A percentile compares a stretch with the other conserved stretches of the same genome.
phyloP scores from a whole-genome alignment of 2,797 vertebrate species.

The Alcedo atthis region DNA sequence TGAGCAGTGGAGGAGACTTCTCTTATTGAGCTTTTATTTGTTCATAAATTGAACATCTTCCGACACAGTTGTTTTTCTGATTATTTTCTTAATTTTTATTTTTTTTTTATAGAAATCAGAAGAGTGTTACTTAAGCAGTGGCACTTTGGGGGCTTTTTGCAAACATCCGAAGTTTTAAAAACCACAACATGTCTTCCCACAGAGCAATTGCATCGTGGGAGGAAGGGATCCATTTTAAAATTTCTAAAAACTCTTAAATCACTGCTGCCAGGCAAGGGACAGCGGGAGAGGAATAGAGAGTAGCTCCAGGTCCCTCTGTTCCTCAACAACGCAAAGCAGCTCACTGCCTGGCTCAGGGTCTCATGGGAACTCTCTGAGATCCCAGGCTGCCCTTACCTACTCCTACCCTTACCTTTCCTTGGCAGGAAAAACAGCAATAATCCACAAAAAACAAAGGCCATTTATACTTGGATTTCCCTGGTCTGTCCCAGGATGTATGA shows the following conservation, averaged over 20 bases:
- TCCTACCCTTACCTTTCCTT: neutral
- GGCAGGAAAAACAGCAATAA: neutral
- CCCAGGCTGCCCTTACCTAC: neutral
- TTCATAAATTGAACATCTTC: neutral
- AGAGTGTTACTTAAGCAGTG: neutral
- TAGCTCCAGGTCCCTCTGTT: neutral
- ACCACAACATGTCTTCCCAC: neutral
- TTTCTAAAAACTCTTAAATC: neutral
- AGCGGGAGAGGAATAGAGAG: neutral
- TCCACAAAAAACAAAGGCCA: neutral
- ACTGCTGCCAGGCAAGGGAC: neutral
- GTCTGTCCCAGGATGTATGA: neutral
- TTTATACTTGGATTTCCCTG: neutral
- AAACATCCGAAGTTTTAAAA: neutral
- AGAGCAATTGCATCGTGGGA: neutral
- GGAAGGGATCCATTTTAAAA: neutral
- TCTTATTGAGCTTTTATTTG: neutral
- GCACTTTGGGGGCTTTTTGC: neutral
- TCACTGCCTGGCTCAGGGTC: neutral
- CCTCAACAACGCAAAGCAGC: rapidly evolving
- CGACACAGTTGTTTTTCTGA: neutral
- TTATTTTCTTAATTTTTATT: neutral
- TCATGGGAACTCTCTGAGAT: neutral
- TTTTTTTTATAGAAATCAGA: neutral
- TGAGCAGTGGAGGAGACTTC: neutral